Base-by-base conservation (phyloP, 2,797 vertebrate species). In the Gymnopithys bicolor region DNA sequence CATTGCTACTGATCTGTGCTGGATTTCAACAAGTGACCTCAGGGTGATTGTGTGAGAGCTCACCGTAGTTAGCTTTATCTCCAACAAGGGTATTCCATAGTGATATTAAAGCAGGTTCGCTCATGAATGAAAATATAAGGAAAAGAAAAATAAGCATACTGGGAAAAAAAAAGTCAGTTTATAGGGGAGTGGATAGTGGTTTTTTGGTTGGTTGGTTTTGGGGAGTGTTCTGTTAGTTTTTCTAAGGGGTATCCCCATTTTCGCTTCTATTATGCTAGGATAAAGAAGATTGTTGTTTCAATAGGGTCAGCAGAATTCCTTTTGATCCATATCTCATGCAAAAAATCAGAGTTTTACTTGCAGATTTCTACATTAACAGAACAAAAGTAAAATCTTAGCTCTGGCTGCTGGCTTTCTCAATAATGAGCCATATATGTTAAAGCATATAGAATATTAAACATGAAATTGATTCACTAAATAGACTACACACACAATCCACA, bases 191-290 rank as follows among this genome's bases (percentile, higher is more conserved):
- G 39, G 14, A 7, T 15, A 41, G 39, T 41, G 39, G 15, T 41
- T 41, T 11, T 41, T 62, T 41, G 9, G 9, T 30, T 60, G 27
- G 11, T 35, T 35, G 25, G 6, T 19, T 23, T 13, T 28, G 41
- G 25, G 7, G 1, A 10, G 3, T 1, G 7, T 13, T 7, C 27
- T 6, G 0, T 8, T 59, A 73, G 22, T 13, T 14, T 14, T 16
- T 41, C 24, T 12, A 17, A 63, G 21, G 41, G 16, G 46, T 8
- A 76, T 43, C 8, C 8, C 1, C 7, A 33, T 27, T 35, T 73
- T 51, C 21, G 37, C 7, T 87, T 56, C 30, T 33, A 13, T 74
- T 67, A 11, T 4, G 9, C 2, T 18, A 1, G 0, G 21, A 19
- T 51, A 39, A 39, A 76, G 9, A 2, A 24, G 10, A 2, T 1